phyloP scores from a whole-genome alignment of 2,797 vertebrate genomes.

The Gambusia yucatana region DNA sequence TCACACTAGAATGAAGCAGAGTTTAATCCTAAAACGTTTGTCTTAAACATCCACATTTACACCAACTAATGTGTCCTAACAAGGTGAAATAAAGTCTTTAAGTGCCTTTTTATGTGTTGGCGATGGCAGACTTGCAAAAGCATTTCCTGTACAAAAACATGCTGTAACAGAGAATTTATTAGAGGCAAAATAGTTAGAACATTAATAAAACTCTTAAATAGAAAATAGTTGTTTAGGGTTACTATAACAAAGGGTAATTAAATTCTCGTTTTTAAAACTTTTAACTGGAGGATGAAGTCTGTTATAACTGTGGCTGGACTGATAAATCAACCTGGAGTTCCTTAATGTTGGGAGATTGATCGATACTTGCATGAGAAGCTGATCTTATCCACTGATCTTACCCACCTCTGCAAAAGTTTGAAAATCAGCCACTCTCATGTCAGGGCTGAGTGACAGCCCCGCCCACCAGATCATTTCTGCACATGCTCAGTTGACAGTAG shows the following conservation, averaged over 20 bases:
- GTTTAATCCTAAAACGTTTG: not conserved
- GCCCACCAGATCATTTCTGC: too few relatives aligned
- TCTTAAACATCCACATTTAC: not conserved
- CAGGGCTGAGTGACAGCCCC: too few relatives aligned
- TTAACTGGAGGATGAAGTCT: not conserved
- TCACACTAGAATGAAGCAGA: not conserved
- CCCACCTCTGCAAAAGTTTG: too few relatives aligned
- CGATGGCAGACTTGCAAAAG: not conserved
- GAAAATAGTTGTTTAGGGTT: not conserved
- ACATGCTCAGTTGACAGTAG: too few relatives aligned
- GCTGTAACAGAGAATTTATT: not conserved
- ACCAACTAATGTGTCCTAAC: not conserved
- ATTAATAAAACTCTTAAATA: not conserved
- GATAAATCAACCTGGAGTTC: too few relatives aligned
- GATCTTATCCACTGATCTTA: too few relatives aligned
- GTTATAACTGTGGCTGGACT: not conserved
- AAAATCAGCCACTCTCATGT: too few relatives aligned
- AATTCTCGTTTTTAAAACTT: not conserved
- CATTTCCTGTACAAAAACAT: not conserved
- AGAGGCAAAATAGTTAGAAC: not conserved
- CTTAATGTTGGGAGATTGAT: too few relatives aligned
- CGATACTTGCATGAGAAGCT: too few relatives aligned
- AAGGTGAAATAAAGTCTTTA: not conserved
- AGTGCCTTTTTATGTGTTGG: not conserved
- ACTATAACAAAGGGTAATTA: not conserved